These are phyloP conservation scores for Philhelius pedissequus DNA, from an alignment of 2,888 invertebrate species.

Conservation along the genomic window DNA sequence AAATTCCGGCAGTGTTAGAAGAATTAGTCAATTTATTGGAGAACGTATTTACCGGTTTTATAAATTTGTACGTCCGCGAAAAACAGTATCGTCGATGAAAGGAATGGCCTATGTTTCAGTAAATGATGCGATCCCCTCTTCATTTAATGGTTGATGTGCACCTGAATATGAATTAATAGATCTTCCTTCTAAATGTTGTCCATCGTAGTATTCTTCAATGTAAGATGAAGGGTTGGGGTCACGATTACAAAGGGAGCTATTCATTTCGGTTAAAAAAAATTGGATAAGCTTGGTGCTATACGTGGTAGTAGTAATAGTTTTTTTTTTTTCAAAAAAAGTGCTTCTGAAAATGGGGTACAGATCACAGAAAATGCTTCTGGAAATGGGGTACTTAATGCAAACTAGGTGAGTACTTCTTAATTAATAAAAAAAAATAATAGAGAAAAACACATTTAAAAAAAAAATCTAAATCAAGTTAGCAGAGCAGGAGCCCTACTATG, in stretches of 20 bases:
- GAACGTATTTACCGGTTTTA: conserved; percentile 68
- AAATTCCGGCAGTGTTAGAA: not conserved
- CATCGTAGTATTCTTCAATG: conserved; percentile 76
- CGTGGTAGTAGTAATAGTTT: too few relatives aligned
- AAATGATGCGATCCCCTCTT: conserved; percentile 77
- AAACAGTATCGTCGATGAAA: conserved; percentile 79
- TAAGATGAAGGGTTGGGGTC: conserved; percentile 76
- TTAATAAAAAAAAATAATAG: too few relatives aligned
- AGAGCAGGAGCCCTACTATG: too few relatives aligned
- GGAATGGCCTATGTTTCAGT: conserved; percentile 77
- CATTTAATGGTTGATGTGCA: conserved; percentile 77
- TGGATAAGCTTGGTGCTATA: conserved; percentile 76
- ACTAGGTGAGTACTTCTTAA: too few relatives aligned
- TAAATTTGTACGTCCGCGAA: conserved; percentile 71
- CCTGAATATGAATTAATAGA: conserved; percentile 76
- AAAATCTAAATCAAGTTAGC: too few relatives aligned
- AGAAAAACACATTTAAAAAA: too few relatives aligned
- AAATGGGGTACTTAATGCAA: too few relatives aligned
- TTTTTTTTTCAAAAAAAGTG: too few relatives aligned
- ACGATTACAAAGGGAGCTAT: conserved; percentile 40
- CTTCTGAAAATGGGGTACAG: too few relatives aligned
- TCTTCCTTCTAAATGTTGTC: conserved; percentile 67
- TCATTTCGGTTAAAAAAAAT: conserved; percentile 72
- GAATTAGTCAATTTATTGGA: not conserved
- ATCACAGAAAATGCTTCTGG: too few relatives aligned